Evolutionary conservation across 2,797 vertebrate species (phyloP), one percentile per base, ranked within the genome.

Genomic region (Rhyacichthys aspro): DNA sequence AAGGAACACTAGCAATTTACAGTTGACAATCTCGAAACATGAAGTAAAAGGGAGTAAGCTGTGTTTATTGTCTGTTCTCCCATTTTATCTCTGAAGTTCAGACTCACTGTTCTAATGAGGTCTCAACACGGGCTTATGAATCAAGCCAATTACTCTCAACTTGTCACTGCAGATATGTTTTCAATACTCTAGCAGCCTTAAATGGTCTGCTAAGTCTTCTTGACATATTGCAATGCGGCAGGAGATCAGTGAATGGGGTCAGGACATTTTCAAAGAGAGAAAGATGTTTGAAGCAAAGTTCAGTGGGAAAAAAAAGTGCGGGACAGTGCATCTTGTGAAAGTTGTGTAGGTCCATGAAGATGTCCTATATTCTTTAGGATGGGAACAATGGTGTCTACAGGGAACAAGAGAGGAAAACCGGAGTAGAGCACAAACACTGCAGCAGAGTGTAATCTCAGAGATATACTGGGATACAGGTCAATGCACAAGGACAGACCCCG

Each of bases 111-210:
- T 74, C 63, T 84, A 81, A 89, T 85, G 85, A 81, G 70, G 76
- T 72, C 59, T 82, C 78, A 85, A 73, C 78, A 67, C 76, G 68
- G 59, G 64, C 55, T 69, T 63, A 62, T 82, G 63, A 84, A 80
- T 83, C 70, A 79, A 70, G 71, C 71, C 77, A 87, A 87, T 83
- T 81, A 86, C 84, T 78, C 67, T 74, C 73, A 63, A 67, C 42
- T 65, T 77, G 80, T 81, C 84, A 76, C 60, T 66, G 55, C 49
- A 59, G 76, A 80, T 82, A 64, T 42, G 76, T 70, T 65, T 70
- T 57, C 68, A 63, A 63, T 61, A 64, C 60, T 61, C 46, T 28
- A 63, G 63, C 62, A 71, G 59, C 43, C 81, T 79, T 76, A 70
- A 80, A 76, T 55, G 73, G 60, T 59, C 73, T 63, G 68, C 41